Percentiles rank a stretch among this genome's conserved stretches.
Conservation (phyloP, 2,113 vertebrate species). For the Cygnus atratus region DNA sequence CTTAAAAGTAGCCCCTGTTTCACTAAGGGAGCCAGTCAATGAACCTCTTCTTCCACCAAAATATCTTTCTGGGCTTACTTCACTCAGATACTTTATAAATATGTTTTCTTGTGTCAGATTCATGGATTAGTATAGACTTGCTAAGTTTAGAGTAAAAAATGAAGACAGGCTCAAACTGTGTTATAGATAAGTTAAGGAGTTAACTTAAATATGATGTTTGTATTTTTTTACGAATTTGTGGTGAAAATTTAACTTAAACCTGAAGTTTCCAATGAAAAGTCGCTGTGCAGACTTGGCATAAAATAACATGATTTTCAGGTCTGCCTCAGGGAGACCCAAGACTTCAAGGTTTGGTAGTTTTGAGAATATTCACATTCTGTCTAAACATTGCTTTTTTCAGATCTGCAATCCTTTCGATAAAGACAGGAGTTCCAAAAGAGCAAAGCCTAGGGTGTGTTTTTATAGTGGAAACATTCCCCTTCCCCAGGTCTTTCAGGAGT, state of each 20-base stretch:
- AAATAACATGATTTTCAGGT: neutral
- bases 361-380: neutral
- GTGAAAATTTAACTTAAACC: neutral
- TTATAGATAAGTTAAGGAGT: neutral
- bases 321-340: rapidly evolving
- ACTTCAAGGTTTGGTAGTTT: neutral
- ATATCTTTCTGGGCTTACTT: neutral
- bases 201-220: neutral
- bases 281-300: neutral
- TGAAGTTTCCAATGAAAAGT: neutral
- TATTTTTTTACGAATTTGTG: neutral
- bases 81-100: neutral
- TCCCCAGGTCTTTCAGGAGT: neutral
- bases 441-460: neutral
- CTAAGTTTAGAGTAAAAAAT: neutral
- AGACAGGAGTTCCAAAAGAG: neutral
- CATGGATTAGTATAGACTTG: neutral
- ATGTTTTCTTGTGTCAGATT: neutral
- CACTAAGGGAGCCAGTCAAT: neutral
- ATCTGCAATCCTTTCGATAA: neutral
- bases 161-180: rapidly evolving
- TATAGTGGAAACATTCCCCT: neutral
- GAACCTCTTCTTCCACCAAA: neutral
- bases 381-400: neutral
- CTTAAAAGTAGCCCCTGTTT: constrained; percentile 7